Percentiles rank a stretch among this genome's conserved stretches.
These are phyloP conservation scores for Glandiceps talaboti DNA, from an alignment of 53 echinoderm and acorn worm genomes.

Conservation along the genomic window DNA sequence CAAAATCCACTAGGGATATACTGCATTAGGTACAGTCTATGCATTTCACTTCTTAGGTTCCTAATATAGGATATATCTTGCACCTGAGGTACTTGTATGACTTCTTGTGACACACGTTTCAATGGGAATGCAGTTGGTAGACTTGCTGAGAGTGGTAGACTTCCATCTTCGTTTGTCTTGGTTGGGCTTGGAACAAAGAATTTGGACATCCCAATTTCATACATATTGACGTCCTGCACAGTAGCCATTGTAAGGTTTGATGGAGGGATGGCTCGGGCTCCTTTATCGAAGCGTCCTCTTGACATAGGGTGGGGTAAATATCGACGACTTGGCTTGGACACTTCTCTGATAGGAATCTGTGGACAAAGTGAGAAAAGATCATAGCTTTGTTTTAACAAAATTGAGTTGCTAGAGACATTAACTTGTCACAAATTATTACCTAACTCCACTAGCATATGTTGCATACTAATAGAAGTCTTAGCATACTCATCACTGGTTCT, in stretches of 20 bases:
- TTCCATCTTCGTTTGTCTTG: not conserved
- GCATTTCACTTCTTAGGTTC: conserved; percentile 25
- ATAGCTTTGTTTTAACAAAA: too few species aligned
- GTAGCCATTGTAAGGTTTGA: not conserved
- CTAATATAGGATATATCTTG: not conserved
- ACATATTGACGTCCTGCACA: not conserved
- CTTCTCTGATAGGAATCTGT: not conserved
- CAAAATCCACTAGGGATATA: conserved; percentile 97
- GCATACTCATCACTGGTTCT: too few species aligned
- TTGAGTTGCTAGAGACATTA: too few species aligned
- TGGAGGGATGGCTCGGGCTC: not conserved
- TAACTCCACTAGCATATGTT: too few species aligned
- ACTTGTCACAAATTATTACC: too few species aligned
- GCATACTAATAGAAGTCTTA: too few species aligned
- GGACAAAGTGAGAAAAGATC: too few species aligned
- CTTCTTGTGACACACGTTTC: not conserved
- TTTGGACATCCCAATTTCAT: not conserved
- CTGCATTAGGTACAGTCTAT: conserved; percentile 80
- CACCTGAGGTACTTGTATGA: not conserved
- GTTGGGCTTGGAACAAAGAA: not conserved
- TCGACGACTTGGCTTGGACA: not conserved
- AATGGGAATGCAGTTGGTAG: not conserved
- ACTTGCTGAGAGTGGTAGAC: too few species aligned
- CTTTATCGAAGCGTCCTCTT: not conserved
- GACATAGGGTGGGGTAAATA: not conserved